Percentiles rank a stretch among this genome's conserved stretches.
Conservation (phyloP, 2,113 vertebrate species). For the Zosterops borbonicus region DNA sequence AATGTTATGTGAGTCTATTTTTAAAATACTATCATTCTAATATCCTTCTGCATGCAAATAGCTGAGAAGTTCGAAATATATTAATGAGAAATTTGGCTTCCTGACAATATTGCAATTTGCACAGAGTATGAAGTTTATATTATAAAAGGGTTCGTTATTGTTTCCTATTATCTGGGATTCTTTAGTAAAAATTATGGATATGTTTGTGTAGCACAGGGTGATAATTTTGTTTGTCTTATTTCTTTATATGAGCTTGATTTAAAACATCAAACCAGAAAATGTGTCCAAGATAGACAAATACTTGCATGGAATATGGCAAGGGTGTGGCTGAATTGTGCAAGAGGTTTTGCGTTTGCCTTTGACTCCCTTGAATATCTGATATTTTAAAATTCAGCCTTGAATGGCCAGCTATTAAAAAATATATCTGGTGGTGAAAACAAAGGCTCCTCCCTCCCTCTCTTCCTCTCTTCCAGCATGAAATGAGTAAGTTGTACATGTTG, state of each 20-base stretch:
- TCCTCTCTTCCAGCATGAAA: not conserved
- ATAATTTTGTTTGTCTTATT: constrained; percentile 4
- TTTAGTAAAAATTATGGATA: not conserved
- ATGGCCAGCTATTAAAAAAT: constrained; percentile 18
- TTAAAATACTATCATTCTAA: constrained; percentile 46
- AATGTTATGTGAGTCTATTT: constrained; percentile 54
- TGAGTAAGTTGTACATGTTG: not conserved
- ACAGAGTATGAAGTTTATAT: not conserved
- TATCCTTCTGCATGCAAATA: constrained; percentile 30
- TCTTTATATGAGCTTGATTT: not conserved
- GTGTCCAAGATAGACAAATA: not conserved
- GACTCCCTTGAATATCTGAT: not conserved
- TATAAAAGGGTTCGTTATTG: not conserved
- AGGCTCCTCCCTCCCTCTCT: not conserved
- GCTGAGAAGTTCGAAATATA: not conserved
- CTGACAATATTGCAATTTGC: not conserved
- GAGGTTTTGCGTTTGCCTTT: not conserved
- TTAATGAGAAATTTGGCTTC: not conserved
- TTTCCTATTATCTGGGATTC: not conserved
- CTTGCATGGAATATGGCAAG: not conserved
- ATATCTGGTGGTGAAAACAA: not conserved
- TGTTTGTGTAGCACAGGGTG: not conserved
- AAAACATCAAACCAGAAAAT: not conserved
- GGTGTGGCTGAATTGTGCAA: not conserved
- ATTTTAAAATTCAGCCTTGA: constrained; percentile 7